phyloP scores from a whole-genome alignment of 1,140 invertebrate genomes.

The Hydropsyche tenuis region DNA sequence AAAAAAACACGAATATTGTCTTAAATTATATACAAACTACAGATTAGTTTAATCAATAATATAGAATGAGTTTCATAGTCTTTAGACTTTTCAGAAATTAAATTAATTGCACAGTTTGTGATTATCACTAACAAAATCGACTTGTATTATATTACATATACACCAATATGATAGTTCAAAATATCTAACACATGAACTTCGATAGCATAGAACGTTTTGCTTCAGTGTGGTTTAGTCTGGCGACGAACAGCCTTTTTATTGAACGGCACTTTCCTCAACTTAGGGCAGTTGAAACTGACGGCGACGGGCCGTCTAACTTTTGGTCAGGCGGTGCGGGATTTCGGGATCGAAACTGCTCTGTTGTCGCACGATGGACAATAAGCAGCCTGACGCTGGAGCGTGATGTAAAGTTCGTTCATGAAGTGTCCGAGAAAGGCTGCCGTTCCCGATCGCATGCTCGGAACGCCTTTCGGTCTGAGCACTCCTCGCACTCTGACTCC shows the following conservation, averaged over 20 bases:
- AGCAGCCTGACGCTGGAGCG: conserved; percentile 12
- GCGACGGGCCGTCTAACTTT: conserved; percentile 12
- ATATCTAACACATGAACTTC: not conserved
- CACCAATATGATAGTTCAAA: too few species aligned
- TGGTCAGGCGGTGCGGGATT: not conserved
- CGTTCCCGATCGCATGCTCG: conserved; percentile 41
- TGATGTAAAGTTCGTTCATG: conserved; percentile 35
- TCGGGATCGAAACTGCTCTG: conserved; percentile 4
- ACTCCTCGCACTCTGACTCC: conserved; percentile 63
- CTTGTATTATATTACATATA: too few species aligned
- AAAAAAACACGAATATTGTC: too few species aligned
- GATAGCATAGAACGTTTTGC: not conserved
- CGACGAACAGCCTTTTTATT: not conserved
- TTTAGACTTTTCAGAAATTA: too few species aligned
- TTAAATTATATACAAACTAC: too few species aligned
- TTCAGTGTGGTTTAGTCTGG: not conserved
- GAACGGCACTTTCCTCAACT: not conserved
- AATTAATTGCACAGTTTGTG: too few species aligned
- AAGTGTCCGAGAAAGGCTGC: conserved; percentile 51
- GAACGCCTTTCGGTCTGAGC: conserved; percentile 59
- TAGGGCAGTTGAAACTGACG: conserved; percentile 8
- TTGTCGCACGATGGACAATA: conserved; percentile 32
- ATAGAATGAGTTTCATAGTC: too few species aligned
- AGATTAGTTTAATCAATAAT: too few species aligned
- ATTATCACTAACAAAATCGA: too few species aligned